Evolutionary conservation across 2,113 vertebrate species (phyloP), one percentile per base, ranked within the genome.

Genomic region (Plectropomus leopardus): DNA sequence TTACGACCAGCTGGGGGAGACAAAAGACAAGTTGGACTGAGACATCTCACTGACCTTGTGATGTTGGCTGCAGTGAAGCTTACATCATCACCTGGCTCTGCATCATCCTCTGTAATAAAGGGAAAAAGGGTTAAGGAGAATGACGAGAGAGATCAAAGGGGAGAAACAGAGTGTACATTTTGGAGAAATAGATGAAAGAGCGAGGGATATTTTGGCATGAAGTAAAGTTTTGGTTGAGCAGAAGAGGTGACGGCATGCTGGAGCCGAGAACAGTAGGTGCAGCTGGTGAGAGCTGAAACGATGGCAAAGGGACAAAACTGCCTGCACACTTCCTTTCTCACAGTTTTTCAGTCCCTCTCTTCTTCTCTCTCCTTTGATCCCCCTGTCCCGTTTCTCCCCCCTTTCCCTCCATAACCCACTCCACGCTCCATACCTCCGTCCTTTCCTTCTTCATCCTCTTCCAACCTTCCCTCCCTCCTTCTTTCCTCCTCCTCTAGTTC

Each of bases 251-350:
- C 4, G 42, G 58, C 9, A 60, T 19, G 44, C 24, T 51, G 53
- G 67, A 72, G 83, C 42, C 1, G 66, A 83, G 73, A 86, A 89
- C 85, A 88, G 82, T 82, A 66, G 77, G 77, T 87, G 87, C 90
- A 88, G 82, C 77, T 89, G 85, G 86, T 85, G 85, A n/a, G 13
- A 40, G 74, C 61, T 84, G 60, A 87, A 86, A 79, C 11, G 77
- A 80, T 90, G 82, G 85, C 74, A 89, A 76, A 86, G 70, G 76
- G 85, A 91, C 92, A 92, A 91, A 92, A 76, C 83, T 82, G 64
- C 77, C 80, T 73, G 83, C 82, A 48, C 74, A 78, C 83, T 83
- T 89, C 80, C 77, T 88, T 72, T 90, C 85, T 80, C 89, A 73
- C 82, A 78, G 26, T 55, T 64, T 77, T 70, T 44, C 75, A 9